Conservation (phyloP, 2,113 vertebrate genomes). For the Planiliza haematocheilus region DNA sequence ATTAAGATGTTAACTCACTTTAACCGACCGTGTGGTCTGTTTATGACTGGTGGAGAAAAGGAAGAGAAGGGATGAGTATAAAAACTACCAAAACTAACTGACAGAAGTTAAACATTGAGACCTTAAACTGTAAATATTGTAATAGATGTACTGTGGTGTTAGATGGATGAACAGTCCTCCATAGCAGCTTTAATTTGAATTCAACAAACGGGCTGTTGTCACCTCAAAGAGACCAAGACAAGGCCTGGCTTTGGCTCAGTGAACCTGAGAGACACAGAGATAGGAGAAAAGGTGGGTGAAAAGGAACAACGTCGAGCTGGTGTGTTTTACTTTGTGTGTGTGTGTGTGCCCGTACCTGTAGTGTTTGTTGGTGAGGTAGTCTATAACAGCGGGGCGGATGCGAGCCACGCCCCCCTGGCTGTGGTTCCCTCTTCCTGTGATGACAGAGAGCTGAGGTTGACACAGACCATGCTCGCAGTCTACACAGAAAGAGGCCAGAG, state of each 20-base stretch:
- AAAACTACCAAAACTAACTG: neutral
- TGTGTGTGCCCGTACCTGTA: constrained; percentile 85
- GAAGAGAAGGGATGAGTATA: neutral
- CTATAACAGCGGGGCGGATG: constrained; percentile 94
- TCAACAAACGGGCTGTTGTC: constrained; percentile 50
- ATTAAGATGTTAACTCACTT: no score
- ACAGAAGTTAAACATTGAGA: neutral
- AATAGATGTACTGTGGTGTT: neutral
- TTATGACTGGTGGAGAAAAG: no score
- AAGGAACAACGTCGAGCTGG: neutral
- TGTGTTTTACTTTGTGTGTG: constrained; percentile 2
- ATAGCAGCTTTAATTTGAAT: constrained; percentile 36
- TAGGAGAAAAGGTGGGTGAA: constrained; percentile 36
- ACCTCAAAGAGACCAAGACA: constrained; percentile 90
- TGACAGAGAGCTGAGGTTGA: constrained; percentile 91
- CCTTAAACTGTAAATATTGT: constrained; percentile 2
- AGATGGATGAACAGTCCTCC: constrained; percentile 16
- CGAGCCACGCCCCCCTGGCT: constrained; percentile 97
- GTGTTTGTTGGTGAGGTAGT: constrained; percentile 93
- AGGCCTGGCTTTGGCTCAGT: constrained; percentile 91
- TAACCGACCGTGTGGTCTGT: no score
- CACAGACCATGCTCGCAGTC: constrained; percentile 89
- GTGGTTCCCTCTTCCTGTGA: constrained; percentile 98
- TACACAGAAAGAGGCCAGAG: constrained; percentile 79
- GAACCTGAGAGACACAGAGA: constrained; percentile 85